Evolutionary conservation across 1,140 invertebrate genomes (phyloP), one percentile per base, ranked within the genome.

Genomic region (Lamellibrachia luymesi): DNA sequence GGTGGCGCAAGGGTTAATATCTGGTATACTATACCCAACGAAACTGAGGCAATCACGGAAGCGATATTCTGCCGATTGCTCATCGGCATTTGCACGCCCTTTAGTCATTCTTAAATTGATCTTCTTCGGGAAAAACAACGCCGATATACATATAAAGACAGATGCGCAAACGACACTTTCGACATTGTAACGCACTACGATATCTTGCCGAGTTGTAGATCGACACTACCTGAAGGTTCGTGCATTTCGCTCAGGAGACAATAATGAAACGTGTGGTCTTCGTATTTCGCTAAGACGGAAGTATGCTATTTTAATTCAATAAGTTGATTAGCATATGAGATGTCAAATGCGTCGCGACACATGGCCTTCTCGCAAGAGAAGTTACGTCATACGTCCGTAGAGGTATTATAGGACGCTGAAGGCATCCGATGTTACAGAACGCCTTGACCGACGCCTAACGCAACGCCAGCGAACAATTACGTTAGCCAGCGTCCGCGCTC

Each of bases 71-170:
- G 64, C 1, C 64, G 64, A 80, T 80, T 80, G 64, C 64, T 80
- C 64, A 80, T 80, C 64, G 64, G 13, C 52, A 80, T 22, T 80
- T 22, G 64, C 13, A 80, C 64, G 64, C 64, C 64, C 64, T 80
- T 80, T 80, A 80, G 64, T 80, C 64, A 80, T 80, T 80, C 64
- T 80, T 80, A 80, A 80, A 80, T 80, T 80, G 64, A 80, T 80
- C 64, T 56, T 56, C 52, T 80, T 80, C 64, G 64, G 64, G 64
- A 80, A 80, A 80, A 80, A 80, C 64, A 80, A 80, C 13, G 64
- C 64, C 64, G 13, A 80, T 80, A 80, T 80, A 80, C 64, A 22
- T 80, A 80, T 80, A 80, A 80, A 80, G 64, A 80, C 64, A 80
- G 64, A 80, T 80, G 64, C 17, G 64, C 64, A 17, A 80, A 17